These are phyloP conservation scores for Alethe castanea DNA, from an alignment of 2,113 vertebrate genomes.

Conservation along the genomic window DNA sequence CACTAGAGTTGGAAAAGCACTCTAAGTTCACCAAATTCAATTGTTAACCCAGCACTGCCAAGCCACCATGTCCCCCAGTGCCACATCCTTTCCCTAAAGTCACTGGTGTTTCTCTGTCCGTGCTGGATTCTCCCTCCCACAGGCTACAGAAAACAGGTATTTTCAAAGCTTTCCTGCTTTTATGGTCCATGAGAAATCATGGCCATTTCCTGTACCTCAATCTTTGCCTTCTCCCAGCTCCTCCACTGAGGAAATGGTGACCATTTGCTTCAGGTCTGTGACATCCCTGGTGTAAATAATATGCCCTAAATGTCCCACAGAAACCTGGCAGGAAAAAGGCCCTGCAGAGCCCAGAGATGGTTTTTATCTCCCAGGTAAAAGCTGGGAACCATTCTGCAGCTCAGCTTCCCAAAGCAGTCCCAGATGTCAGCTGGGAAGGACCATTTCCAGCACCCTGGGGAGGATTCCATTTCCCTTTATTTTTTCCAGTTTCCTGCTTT, in stretches of 20 bases:
- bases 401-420: constrained; percentile 4
- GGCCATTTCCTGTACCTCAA: neutral
- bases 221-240: neutral
- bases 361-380: neutral
- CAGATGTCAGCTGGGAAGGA: constrained; percentile 20
- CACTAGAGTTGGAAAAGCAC: neutral
- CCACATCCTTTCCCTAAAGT: neutral
- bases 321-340: neutral
- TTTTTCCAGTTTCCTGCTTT: neutral
- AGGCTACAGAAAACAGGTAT: neutral
- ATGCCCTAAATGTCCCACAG: accelerated
- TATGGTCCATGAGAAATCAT: accelerated
- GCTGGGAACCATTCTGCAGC: neutral
- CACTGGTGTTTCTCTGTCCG: neutral
- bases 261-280: neutral
- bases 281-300: neutral
- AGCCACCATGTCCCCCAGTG: neutral
- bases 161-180: neutral
- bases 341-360: neutral
- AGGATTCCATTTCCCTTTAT: neutral
- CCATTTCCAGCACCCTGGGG: constrained; percentile 16
- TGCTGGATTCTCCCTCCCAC: neutral
- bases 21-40: neutral
- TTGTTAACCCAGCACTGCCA: neutral
- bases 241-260: neutral